Base-by-base conservation (phyloP, 1,140 invertebrate species). In the Hestina assimilis region DNA sequence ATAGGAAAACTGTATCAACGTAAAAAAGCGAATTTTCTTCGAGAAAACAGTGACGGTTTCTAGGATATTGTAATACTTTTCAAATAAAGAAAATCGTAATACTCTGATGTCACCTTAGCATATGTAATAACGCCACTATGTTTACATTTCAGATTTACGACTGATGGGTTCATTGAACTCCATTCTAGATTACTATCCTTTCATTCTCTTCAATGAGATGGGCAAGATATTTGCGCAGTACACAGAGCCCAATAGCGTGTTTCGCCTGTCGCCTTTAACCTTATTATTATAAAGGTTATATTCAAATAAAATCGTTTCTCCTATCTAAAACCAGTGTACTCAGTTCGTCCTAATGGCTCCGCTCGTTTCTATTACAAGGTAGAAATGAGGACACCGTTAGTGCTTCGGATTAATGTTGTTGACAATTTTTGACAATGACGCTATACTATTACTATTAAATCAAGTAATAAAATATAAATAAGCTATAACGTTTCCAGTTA, bases 121-220 rank as follows among this genome's bases (percentile, higher is more conserved):
- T 29, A 59, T 59, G 56, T 59, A 59, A 59, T 52, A 51, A 48
- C 56, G 42, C 40, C 41, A 45, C 48, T 29, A 33, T 51, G 46
- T 65, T 60, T 59, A 62, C 59, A 50, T 62, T 48, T 19, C 41
- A 59, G 45, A 55, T 59, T 63, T 54, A 61, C 53, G 53, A 54
- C 19, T 40, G 31, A 54, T 21, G 54, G 33, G 74, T 71, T 76
- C 76, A 59, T 8, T 65, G 76, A 70, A 63, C 74, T 63, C 59
- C 29, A 46, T 54, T 38, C 41, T 54, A 58, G 35, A 66, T 72
- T 55, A 65, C 61, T 69, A 67, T 71, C 63, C 53, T 59, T 59
- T 50, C 51, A 52, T 67, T 63, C 64, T 50, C 52, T 58, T 63
- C 48, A 62, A 62, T 63, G 40, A 50, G 60, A 66, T 57, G 47